phyloP scores from a whole-genome alignment of 2,888 invertebrate species.

The Dolichopus griseipennis region DNA sequence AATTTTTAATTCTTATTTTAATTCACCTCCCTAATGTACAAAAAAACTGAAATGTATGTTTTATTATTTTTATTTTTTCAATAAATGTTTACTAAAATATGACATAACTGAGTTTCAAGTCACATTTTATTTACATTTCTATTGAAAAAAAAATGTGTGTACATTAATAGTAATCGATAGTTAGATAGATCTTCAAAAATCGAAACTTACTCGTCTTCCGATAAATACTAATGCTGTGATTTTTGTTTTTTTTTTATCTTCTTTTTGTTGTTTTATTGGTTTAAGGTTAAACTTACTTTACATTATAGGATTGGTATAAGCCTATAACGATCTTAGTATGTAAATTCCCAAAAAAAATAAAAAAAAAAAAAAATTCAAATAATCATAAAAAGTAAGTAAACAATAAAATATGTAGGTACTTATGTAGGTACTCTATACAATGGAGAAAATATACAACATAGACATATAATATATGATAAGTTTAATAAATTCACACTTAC shows the following conservation, averaged over 20 bases:
- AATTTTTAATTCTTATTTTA: neutral
- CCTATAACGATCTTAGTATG: neutral
- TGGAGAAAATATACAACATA: no score
- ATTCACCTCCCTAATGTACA: neutral
- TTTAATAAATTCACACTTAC: neutral
- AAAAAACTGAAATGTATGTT: no score
- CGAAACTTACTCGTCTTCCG: neutral
- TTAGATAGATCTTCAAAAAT: neutral
- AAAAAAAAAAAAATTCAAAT: neutral
- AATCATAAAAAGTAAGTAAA: no score
- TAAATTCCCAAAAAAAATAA: conserved; percentile 2
- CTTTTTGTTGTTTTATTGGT: neutral
- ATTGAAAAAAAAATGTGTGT: neutral
- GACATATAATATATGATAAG: no score
- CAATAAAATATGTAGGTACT: no score
- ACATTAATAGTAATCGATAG: neutral
- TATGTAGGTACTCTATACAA: no score
- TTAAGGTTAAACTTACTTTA: conserved; percentile 6
- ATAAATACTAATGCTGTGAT: neutral
- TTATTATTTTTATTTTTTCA: neutral
- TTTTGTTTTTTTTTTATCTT: no score
- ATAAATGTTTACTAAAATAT: conserved; percentile 1
- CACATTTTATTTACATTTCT: neutral
- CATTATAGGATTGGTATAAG: conserved; percentile 3
- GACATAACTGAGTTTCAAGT: neutral